Percentiles rank a stretch among this genome's conserved stretches.
Evolutionary conservation across 1,140 invertebrate genomes (phyloP).

Genomic region (Rhyzopertha dominica): DNA sequence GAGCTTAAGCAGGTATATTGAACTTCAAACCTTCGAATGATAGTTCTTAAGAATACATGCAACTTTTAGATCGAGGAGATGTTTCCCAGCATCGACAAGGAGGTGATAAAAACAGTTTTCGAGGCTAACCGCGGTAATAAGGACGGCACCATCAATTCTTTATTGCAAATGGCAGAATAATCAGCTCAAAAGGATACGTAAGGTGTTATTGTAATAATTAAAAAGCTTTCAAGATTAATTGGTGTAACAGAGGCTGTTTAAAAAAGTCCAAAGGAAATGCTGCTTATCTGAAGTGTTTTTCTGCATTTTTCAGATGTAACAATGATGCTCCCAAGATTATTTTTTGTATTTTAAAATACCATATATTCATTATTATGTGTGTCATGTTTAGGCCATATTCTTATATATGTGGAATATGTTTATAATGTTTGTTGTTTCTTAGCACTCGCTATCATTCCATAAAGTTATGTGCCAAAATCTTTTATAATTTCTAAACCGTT

Average conservation of each 20-base stretch:
- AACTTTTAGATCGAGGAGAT: constrained; percentile 80
- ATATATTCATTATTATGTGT: too few relatives aligned
- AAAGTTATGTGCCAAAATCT: too few relatives aligned
- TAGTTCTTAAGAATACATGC: constrained; percentile 3
- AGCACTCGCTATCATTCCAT: too few relatives aligned
- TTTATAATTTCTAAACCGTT: too few relatives aligned
- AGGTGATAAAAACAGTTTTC: constrained; percentile 85
- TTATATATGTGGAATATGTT: too few relatives aligned
- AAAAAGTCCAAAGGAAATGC: background rate
- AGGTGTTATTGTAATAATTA: background rate
- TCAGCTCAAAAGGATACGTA: background rate
- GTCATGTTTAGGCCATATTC: too few relatives aligned
- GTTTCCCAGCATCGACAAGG: constrained; percentile 92
- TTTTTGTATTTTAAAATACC: too few relatives aligned
- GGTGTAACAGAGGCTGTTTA: background rate
- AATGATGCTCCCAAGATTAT: background rate
- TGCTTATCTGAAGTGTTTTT: background rate
- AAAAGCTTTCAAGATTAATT: background rate
- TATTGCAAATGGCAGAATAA: constrained; percentile 81
- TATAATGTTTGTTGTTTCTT: too few relatives aligned
- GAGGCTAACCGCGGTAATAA: constrained; percentile 88
- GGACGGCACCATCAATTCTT: constrained; percentile 82
- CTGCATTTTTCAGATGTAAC: constrained; percentile 1
- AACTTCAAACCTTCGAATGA: too few relatives aligned
- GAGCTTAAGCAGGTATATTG: constrained; percentile 69